Conservation (phyloP, 2,888 invertebrate species). For the Anodontia alba region DNA sequence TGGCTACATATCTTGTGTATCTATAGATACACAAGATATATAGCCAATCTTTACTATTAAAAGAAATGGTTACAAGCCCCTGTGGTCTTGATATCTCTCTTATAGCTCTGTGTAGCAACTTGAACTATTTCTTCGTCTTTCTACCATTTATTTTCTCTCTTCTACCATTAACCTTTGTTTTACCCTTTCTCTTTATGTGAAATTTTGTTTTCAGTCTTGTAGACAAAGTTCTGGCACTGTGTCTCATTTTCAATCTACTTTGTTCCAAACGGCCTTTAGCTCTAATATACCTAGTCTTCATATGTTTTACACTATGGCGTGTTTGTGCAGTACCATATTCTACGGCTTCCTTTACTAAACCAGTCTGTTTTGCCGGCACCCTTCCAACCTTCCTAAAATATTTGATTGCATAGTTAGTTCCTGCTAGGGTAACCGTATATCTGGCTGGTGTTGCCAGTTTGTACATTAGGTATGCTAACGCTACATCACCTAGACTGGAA, state of each 20-base stretch:
- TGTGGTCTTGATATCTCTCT: too few relatives aligned
- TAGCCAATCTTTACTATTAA: too few relatives aligned
- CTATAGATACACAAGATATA: too few relatives aligned
- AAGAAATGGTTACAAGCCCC: too few relatives aligned
- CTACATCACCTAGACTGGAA: constrained; percentile 94
- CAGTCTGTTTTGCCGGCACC: constrained; percentile 91
- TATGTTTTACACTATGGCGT: neutral
- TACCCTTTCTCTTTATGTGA: neutral
- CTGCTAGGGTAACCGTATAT: constrained; percentile 96
- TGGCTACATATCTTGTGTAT: too few relatives aligned
- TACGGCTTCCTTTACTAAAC: neutral
- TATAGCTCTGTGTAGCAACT: too few relatives aligned
- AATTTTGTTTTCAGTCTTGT: neutral
- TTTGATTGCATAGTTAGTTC: constrained; percentile 94
- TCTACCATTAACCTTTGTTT: too few relatives aligned
- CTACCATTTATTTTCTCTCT: too few relatives aligned
- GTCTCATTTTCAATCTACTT: neutral
- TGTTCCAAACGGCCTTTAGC: neutral
- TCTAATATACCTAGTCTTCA: neutral
- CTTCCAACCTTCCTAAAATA: constrained; percentile 91
- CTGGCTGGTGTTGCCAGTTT: constrained; percentile 96
- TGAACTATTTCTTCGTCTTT: too few relatives aligned
- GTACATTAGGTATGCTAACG: constrained; percentile 95
- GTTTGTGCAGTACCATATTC: neutral
- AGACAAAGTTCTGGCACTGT: neutral